Percentiles rank a stretch among this genome's conserved stretches.
These are phyloP conservation scores for Tetragnatha montana DNA, from an alignment of 2,888 invertebrate genomes.

Conservation along the genomic window DNA sequence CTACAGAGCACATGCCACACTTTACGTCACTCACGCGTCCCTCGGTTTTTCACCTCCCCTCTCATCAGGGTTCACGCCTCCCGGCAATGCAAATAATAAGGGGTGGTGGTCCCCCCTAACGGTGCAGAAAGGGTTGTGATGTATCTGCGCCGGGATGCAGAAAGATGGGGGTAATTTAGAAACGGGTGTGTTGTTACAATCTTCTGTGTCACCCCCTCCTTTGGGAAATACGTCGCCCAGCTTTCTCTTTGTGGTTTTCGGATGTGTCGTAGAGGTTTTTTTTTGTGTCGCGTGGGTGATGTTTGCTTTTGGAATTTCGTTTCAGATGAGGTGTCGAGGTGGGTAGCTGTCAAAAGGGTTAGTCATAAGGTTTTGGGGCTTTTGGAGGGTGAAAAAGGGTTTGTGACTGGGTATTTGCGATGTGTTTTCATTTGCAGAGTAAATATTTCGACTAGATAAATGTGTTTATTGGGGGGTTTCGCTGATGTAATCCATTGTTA, in stretches of 20 bases:
- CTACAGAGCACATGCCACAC: constrained; percentile 5
- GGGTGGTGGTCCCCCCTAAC: neutral
- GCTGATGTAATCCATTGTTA: no score
- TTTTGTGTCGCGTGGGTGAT: neutral
- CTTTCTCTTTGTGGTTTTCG: constrained; percentile 4
- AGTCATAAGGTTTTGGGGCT: no score
- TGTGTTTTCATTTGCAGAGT: no score
- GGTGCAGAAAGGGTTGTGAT: constrained; percentile 32
- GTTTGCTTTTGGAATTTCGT: neutral
- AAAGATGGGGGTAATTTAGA: constrained; percentile 34
- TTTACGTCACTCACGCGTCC: constrained; percentile 14
- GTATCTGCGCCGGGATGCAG: neutral
- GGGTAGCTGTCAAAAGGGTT: no score
- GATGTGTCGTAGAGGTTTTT: neutral
- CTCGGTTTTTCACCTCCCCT: neutral
- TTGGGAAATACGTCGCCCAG: constrained; percentile 18
- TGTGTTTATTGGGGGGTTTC: no score
- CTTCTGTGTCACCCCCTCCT: constrained; percentile 9
- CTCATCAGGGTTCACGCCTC: neutral
- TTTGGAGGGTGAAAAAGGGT: no score
- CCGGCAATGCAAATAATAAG: constrained; percentile 9
- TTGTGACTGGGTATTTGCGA: no score
- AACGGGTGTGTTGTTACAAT: constrained; percentile 24
- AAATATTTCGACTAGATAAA: no score
- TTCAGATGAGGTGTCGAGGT: neutral